Conservation (phyloP, 2,113 vertebrate species). For the Hirundichthys speculiger region DNA sequence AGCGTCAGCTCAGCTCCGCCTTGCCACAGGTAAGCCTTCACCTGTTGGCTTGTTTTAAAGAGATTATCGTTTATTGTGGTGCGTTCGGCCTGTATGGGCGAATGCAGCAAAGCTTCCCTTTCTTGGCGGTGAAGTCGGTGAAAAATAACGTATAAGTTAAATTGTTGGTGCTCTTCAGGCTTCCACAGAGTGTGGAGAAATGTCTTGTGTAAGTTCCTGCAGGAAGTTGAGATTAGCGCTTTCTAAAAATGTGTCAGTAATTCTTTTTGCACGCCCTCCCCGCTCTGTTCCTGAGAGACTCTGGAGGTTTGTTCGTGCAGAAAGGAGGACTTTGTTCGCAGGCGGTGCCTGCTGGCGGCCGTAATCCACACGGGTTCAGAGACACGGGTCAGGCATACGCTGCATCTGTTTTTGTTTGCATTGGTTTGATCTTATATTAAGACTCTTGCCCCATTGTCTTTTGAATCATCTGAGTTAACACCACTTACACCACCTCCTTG, state of each 20-base stretch:
- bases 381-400: conserved; percentile 6
- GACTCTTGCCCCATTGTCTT: no score
- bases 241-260: conserved; percentile 65
- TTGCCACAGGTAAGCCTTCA: conserved; percentile 90
- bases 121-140: no score
- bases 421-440: conserved; percentile 36
- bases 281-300: conserved; percentile 48
- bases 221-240: conserved; percentile 59
- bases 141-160: no score
- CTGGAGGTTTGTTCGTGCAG: conserved; percentile 41
- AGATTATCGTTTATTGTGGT: no score
- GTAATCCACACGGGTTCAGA: conserved; percentile 52
- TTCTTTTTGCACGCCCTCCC: conserved; percentile 63
- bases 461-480: no score
- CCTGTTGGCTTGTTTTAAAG: no score
- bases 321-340: conserved; percentile 62
- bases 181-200: conserved; percentile 8
- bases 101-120: no score
- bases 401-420: conserved; percentile 26
- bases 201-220: conserved; percentile 44
- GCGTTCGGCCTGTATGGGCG: no score
- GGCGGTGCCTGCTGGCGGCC: conserved; percentile 18
- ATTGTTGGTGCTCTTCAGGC: no score
- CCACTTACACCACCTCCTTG: no score
- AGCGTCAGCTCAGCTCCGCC: conserved; percentile 97